These are phyloP conservation scores for Sinocyclocheilus grahami DNA, from an alignment of 2,113 vertebrate species.

Conservation along the genomic window DNA sequence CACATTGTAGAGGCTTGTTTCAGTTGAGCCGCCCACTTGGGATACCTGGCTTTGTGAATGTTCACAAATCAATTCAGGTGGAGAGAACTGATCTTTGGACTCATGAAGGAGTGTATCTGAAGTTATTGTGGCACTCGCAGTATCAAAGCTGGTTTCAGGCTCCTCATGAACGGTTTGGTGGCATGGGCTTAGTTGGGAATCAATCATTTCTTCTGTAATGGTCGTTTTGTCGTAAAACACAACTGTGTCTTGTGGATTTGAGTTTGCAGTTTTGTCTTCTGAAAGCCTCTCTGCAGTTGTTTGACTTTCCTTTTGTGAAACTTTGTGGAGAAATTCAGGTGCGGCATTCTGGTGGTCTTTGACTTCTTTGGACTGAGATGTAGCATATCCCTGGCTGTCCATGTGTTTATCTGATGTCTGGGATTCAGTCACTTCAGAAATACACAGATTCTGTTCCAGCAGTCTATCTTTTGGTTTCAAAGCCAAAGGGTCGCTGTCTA, in stretches of 20 bases:
- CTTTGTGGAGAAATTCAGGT: slow-evolving; percentile 6
- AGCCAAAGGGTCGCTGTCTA: slow-evolving; percentile 52
- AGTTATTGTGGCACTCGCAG: background rate
- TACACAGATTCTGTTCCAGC: slow-evolving; percentile 56
- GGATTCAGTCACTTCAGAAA: slow-evolving; percentile 46
- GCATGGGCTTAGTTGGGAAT: background rate
- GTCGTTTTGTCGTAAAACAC: background rate
- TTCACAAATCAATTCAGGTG: background rate
- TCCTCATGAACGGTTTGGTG: background rate
- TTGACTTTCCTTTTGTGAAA: slow-evolving; percentile 21
- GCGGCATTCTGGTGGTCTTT: slow-evolving; percentile 4
- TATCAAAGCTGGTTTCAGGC: background rate
- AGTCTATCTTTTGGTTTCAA: slow-evolving; percentile 57
- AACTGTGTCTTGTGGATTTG: background rate
- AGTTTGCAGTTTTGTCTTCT: slow-evolving; percentile 14
- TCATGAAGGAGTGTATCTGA: background rate
- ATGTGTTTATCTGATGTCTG: slow-evolving; percentile 60
- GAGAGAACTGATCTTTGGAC: background rate
- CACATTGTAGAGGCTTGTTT: background rate
- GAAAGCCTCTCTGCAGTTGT: background rate
- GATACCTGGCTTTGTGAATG: background rate
- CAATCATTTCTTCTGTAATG: background rate
- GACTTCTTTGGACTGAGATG: slow-evolving; percentile 55
- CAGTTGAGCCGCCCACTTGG: background rate
- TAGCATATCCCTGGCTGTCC: slow-evolving; percentile 55